Evolutionary conservation across 2,113 vertebrate species (phyloP), one percentile per base, ranked within the genome.

Genomic region (Varanus komodoensis): DNA sequence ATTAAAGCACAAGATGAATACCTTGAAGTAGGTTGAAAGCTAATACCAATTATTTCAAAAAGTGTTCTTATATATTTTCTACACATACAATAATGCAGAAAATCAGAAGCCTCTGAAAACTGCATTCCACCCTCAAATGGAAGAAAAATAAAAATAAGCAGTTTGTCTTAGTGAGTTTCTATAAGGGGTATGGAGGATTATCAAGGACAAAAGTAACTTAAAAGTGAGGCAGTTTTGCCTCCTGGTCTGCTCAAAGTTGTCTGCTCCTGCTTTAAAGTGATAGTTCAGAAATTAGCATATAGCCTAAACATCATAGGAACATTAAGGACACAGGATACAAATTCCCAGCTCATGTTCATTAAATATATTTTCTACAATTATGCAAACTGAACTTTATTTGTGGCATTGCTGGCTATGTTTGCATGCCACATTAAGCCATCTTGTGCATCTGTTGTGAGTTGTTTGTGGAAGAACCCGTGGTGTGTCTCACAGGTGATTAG

Each of bases 1-100:
- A 77, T 29, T 89, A 48, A 21, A 88, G 19, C 0, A 1, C 69
- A 23, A 75, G 83, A 87, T 61, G 84, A 50, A 2, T n/a, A n/a
- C 44, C 75, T 90, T 91, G 38, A 0, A 52, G 61, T 21, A 87
- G 34, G 34, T 57, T 73, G n/a, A 74, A 71, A 2, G 0, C 23
- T 32, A 78, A 64, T 48, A 79, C 48, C 29, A 77, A 32, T 23
- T 27, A 71, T 21, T 32, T 0, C 19, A 44, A 77, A 54, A 79
- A 87, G 61, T 38, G 29, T 17, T 83, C 44, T 48, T n/a, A 2
- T 54, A 79, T 23, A 89, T 44, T 32, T 86, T 29, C 82, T 1
- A 0, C 34, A 54, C 38, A 7, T 89, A 81, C 77, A 0, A 0
- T 12, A 64, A 68, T 19, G 50, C 52, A 23, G 0, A 0, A 14